Conservation (phyloP, 2,113 vertebrate species). For the Varanus salvator region DNA sequence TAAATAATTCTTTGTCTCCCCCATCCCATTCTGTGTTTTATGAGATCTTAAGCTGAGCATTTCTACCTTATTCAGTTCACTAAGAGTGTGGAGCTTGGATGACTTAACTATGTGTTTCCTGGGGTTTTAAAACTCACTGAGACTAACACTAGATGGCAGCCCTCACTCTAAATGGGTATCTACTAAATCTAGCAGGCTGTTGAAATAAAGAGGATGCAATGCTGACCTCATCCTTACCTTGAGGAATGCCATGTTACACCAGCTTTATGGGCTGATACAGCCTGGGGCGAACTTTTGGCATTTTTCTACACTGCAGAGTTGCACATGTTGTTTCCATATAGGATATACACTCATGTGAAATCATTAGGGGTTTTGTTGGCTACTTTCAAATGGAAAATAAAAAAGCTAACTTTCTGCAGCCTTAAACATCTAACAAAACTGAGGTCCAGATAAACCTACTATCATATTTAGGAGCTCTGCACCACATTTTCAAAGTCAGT, state of each 20-base stretch:
- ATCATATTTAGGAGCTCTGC: neutral
- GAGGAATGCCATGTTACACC: neutral
- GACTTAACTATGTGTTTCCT: neutral
- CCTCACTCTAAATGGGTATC: constrained; percentile 22
- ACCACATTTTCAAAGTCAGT: neutral
- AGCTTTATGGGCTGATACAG: neutral
- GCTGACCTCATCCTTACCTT: neutral
- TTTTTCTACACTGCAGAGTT: neutral
- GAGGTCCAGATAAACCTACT: neutral
- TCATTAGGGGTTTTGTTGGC: neutral
- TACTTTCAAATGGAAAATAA: neutral
- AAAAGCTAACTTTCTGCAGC: neutral
- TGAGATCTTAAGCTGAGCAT: neutral
- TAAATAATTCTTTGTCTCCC: neutral
- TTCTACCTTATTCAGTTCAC: neutral
- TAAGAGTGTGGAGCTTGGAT: neutral
- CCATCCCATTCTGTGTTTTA: neutral
- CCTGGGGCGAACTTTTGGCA: neutral
- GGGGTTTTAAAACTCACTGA: neutral
- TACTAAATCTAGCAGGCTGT: neutral
- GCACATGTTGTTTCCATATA: neutral
- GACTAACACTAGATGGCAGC: constrained; percentile 27
- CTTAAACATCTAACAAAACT: neutral
- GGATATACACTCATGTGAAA: neutral
- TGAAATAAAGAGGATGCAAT: neutral